Evolutionary conservation across 1,140 invertebrate species (phyloP).

Genomic region (Drosophila prosaltans): DNA sequence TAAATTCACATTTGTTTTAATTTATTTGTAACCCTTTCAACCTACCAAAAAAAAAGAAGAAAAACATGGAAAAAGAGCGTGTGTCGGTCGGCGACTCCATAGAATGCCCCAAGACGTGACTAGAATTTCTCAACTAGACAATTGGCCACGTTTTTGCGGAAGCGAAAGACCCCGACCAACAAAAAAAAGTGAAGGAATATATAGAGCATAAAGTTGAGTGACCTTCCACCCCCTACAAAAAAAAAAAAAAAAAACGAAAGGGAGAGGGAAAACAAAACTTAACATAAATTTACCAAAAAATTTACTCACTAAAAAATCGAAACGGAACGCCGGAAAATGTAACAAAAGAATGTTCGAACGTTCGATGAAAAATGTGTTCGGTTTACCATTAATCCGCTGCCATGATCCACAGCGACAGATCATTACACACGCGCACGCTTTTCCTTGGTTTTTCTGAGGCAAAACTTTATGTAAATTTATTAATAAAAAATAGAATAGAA

Average conservation of each 20-base stretch:
- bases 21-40: constrained; percentile 49
- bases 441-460: constrained; percentile 4
- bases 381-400: constrained; percentile 81
- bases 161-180: constrained; percentile 43
- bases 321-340: constrained; percentile 53
- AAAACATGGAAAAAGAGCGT: constrained; percentile 38
- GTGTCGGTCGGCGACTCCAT: constrained; percentile 36
- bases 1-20: constrained; percentile 63
- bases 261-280: constrained; percentile 2
- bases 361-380: constrained; percentile 79
- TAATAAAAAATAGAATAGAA: constrained; percentile 64
- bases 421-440: constrained; percentile 76
- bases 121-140: constrained; percentile 41
- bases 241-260: background rate
- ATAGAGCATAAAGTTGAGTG: constrained; percentile 22
- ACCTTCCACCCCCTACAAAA: background rate
- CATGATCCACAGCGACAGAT: constrained; percentile 80
- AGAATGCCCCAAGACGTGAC: constrained; percentile 62
- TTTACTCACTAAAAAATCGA: constrained; percentile 37
- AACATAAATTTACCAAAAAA: constrained; percentile 22
- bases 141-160: constrained; percentile 43
- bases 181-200: constrained; percentile 13
- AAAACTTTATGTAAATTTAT: constrained; percentile 67
- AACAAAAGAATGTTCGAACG: constrained; percentile 33
- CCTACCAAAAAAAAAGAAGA: constrained; percentile 26